Evolutionary conservation across 2,113 vertebrate species (phyloP), one percentile per base, ranked within the genome.

Genomic region (Sapayoa aenigma): DNA sequence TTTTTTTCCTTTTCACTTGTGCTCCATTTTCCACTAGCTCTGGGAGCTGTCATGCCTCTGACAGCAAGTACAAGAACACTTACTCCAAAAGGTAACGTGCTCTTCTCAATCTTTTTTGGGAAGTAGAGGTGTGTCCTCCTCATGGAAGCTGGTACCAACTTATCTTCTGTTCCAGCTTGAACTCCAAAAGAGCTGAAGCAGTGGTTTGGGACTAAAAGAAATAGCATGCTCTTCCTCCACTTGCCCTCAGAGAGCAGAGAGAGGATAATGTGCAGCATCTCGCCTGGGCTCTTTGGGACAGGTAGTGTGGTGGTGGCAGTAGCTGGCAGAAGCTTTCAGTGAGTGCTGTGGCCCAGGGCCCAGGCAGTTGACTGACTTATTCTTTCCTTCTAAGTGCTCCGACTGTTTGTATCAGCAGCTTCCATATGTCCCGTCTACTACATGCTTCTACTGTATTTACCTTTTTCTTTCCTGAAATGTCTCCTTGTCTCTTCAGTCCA

Each of bases 81-180:
- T 46, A 4, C 6, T 75, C 17, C 12, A 8, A 65, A 73, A 69
- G 12, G 14, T 31, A 49, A 31, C 0, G 0, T 28, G 82, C 22
- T 88, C 50, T 44, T 65, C 66, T 49, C 1, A 1, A 6, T 55
- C 55, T 65, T 13, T 58, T 39, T 4, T 30, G 27, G 85, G 53
- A 50, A 85, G 53, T 15, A 47, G 52, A 58, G 39, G 30, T 46
- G 2, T 37, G 5, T 58, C 17, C 83, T 80, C 22, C 1, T 46
- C 11, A 7, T 5, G 24, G 28, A 85, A 35, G 33, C 75, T 49
- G 44, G 31, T 31, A 53, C 58, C 6, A 9, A 59, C n/a, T n/a
- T 62, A 28, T 21, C 72, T 88, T 28, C 55, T 62, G 25, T 16
- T 86, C 63, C 63, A 89, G n/a, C 55, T 68, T 44, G 44, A 86